Evolutionary conservation across 35 echinoderm and acorn worm genomes (phyloP), one percentile per base, ranked within the genome.

Genomic region (Nesometra sesokonis): DNA sequence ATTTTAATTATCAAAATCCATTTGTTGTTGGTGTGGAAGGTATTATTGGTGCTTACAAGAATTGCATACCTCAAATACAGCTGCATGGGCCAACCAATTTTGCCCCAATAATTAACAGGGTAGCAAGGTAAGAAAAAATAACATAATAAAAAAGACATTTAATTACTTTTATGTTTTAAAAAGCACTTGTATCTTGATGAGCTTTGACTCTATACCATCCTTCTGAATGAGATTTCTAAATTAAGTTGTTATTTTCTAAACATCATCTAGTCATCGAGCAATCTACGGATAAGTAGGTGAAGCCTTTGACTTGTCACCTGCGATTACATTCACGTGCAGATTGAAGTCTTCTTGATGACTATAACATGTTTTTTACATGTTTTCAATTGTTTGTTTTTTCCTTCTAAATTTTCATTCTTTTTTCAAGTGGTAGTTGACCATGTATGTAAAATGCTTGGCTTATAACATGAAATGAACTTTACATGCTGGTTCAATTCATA

Each of bases 71-170:
- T 37, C 34, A 38, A 38, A 31, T 83, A 0, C 37, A 83, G 17
- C 35, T 83, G 0, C 81, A 83, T 39, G 81, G 81, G 0, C 81
- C 81, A 5, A 83, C 81, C 3, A 83, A 83, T 30, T 83, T 83
- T 83, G 35, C 33, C 9, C 81, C 81, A 35, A 38, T 83, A 5
- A 37, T 83, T 4, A 38, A 83, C 81, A 35, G 37, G 7, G 81
- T 83, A 3, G 81, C 81, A 83, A 83, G 37, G 81, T 83, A 83
- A 83, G 35, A 37, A 83, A 36, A 67, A 43, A 43, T 43, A 43
- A 15, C 15, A 15, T 7, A 43, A 7, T 15, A 43, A 7, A 43
- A 43, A 43, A 15, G 38, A 4, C 38, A 43, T 7, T 43, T 43
- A 43, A 7, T 7, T 43, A 43, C 11, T 11, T 13, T 13, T 57